phyloP scores from a whole-genome alignment of 2,113 vertebrate species.

The Pogona vitticeps region DNA sequence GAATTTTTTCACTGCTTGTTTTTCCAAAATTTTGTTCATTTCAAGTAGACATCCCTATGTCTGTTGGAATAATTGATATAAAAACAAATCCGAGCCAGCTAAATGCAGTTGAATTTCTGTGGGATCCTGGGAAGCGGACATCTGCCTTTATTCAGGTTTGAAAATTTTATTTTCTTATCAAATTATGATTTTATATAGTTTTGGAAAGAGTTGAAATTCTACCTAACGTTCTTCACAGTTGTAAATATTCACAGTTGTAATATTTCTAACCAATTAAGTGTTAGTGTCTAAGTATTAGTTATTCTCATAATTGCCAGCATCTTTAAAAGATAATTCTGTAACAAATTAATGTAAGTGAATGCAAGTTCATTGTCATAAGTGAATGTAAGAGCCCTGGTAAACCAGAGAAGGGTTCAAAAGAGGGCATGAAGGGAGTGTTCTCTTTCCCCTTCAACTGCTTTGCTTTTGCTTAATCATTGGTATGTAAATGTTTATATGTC shows the following conservation, averaged over 20 bases:
- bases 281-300: not conserved
- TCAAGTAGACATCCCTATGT: slow-evolving; percentile 84
- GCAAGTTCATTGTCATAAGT: not conserved
- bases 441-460: not conserved
- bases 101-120: slow-evolving; percentile 86
- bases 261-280: not conserved
- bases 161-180: slow-evolving; percentile 62
- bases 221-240: not conserved
- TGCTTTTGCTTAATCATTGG: not conserved
- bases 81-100: slow-evolving; percentile 84
- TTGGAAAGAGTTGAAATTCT: not conserved
- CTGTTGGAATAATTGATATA: slow-evolving; percentile 85
- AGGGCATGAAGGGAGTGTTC: no score
- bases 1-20: not conserved
- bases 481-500: not conserved
- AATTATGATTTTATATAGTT: not conserved
- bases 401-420: not conserved
- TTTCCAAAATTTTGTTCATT: slow-evolving; percentile 47
- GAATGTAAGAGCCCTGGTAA: not conserved
- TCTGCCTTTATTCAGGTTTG: slow-evolving; percentile 89
- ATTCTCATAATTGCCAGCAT: not conserved
- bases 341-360: no score
- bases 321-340: not conserved
- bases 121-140: slow-evolving; percentile 85
- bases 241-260: not conserved